Evolutionary conservation across 2,113 vertebrate genomes (phyloP), one percentile per base, ranked within the genome.

Genomic region (Elephas maximus): DNA sequence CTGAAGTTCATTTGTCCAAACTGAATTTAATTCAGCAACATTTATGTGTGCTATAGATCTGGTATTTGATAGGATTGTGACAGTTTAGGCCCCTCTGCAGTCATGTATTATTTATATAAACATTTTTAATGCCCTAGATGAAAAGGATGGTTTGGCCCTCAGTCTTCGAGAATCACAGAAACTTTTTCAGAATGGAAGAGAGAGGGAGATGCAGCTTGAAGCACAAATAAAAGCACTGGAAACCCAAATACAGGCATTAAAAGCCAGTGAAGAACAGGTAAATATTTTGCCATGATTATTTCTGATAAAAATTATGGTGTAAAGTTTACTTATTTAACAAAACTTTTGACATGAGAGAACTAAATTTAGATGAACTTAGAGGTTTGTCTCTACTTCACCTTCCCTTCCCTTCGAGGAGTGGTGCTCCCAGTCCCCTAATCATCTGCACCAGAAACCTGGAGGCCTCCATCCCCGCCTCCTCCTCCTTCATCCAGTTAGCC

Each of bases 111-210:
- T 86, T 86, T 88, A 63, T 73, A 8, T 82, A 67, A 82, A 37
- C 20, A 65, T 94, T 1, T 97, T 71, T 82, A 24, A 96, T 88
- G 95, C 37, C 41, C 74, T 90, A 99, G 99, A 99, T 98, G 99
- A 99, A 98, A 99, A 99, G 91, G 99, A 99, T 73, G 99, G 99
- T n/a, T 98, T 99, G 85, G 96, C 97, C 45, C 97, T 99, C 51
- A 99, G 99, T 97, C 98, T 99, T 79, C 99, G 85, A 92, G 99
- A 99, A 96, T 99, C 99, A 18, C 99, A 99, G 97, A 98, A 98
- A 92, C 96, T 99, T 76, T 98, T 99, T 94, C 99, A 99, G 97
- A 99, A 99, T 87, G 98, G 98, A 88, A 99, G 99, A 96, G 99
- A 99, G 79, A 98, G 98, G 78, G 99, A 99, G 96, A 57, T 99